Evolutionary conservation across 2,797 vertebrate species (phyloP).

Genomic region (Spondyliosoma cantharus): DNA sequence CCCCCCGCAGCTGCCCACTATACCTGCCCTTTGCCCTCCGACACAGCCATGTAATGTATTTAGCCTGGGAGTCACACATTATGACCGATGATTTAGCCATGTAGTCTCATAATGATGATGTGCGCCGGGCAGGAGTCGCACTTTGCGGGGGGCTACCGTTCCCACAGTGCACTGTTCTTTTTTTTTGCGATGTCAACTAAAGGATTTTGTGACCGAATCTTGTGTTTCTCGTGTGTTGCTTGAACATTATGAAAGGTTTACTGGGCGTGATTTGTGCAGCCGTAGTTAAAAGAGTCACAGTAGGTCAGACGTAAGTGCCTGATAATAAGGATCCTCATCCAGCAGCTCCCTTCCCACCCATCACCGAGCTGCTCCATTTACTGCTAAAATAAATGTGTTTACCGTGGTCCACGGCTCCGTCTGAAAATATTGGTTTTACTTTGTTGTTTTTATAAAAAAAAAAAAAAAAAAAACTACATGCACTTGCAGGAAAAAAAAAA

Average conservation of each 20-base stretch:
- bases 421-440: slow-evolving; percentile 83
- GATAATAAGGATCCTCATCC: not conserved
- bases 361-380: slow-evolving; percentile 56
- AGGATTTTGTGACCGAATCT: not conserved
- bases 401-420: slow-evolving; percentile 64
- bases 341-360: slow-evolving; percentile 23
- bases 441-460: slow-evolving; percentile 78
- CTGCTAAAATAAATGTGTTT: slow-evolving; percentile 74
- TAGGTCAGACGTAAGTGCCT: not conserved
- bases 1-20: slow-evolving; percentile 65
- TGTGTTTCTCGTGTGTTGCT: no score
- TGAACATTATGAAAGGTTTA: no score
- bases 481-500: slow-evolving; percentile 60
- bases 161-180: not conserved
- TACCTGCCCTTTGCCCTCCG: slow-evolving; percentile 79
- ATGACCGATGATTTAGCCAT: slow-evolving; percentile 64
- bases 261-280: not conserved
- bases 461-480: slow-evolving; percentile 53
- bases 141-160: not conserved
- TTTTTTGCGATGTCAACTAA: not conserved
- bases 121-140: slow-evolving; percentile 19
- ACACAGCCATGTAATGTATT: slow-evolving; percentile 68
- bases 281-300: not conserved
- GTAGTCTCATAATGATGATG: slow-evolving; percentile 40
- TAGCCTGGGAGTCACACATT: slow-evolving; percentile 57